Evolutionary conservation across 2,113 vertebrate species (phyloP).

Genomic region (Cavia porcellus): DNA sequence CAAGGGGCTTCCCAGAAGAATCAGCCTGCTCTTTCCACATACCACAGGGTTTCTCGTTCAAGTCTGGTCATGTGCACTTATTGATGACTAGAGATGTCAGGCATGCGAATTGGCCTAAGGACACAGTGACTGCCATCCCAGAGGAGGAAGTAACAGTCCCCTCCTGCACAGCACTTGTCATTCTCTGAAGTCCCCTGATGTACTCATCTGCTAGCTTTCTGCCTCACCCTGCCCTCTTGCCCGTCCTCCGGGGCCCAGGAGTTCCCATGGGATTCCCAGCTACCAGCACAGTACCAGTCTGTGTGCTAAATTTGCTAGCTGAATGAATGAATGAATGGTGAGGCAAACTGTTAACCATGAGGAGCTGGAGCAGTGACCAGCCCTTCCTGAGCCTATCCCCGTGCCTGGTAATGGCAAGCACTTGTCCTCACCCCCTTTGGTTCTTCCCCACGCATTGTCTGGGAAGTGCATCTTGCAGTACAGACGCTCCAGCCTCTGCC

Average conservation of each 20-base stretch:
- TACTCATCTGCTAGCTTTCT: not conserved
- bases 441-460: not conserved
- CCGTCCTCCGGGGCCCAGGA: not conserved
- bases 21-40: not conserved
- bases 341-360: not conserved
- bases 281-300: not conserved
- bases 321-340: not conserved
- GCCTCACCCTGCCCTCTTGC: not conserved
- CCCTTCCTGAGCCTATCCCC: accelerated
- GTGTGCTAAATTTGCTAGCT: not conserved
- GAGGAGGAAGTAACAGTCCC: not conserved
- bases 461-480: not conserved
- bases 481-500: not conserved
- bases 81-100: not conserved
- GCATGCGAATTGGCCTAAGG: not conserved
- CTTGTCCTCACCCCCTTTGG: not conserved
- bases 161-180: not conserved
- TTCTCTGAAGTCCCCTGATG: not conserved
- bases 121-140: accelerated
- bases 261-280: not conserved
- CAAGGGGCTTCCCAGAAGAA: not conserved
- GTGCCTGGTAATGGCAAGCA: not conserved
- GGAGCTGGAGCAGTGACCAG: not conserved
- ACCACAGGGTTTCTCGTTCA: accelerated
- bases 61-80: not conserved